phyloP scores from a whole-genome alignment of 2,888 invertebrate species.

The Arge pagana region DNA sequence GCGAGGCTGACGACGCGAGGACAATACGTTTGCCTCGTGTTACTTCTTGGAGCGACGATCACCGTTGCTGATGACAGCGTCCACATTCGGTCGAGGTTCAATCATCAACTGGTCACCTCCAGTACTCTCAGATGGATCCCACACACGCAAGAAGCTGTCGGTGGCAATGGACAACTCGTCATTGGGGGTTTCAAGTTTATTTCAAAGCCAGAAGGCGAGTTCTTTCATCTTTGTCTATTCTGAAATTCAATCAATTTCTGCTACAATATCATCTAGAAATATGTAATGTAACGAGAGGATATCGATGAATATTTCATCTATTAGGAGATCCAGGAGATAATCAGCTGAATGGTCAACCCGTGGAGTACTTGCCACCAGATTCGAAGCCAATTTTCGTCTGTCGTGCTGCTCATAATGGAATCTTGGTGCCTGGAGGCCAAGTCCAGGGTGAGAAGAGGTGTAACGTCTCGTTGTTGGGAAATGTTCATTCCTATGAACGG shows the following conservation, averaged over 20 bases:
- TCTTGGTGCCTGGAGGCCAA: conserved; percentile 75
- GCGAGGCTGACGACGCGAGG: no score
- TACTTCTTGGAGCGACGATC: conserved; percentile 22
- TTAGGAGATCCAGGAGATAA: no score
- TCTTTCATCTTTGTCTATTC: background rate
- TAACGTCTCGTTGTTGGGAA: conserved; percentile 66
- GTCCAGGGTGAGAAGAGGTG: conserved; percentile 66
- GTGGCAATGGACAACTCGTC: conserved; percentile 69
- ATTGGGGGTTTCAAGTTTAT: conserved; percentile 61
- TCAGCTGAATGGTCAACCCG: no score
- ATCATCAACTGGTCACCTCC: conserved; percentile 74
- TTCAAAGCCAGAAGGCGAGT: conserved; percentile 40
- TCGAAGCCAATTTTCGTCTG: conserved; percentile 69
- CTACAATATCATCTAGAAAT: no score
- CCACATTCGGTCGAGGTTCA: conserved; percentile 46
- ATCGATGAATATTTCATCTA: no score
- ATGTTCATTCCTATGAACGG: conserved; percentile 62
- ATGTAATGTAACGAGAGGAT: no score
- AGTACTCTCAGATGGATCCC: conserved; percentile 79
- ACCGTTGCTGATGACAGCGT: conserved; percentile 52
- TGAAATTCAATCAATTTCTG: background rate
- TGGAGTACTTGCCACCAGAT: background rate
- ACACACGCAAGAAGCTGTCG: conserved; percentile 57
- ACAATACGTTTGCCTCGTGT: no score
- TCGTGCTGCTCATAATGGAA: conserved; percentile 72